These are phyloP conservation scores for Otus scops DNA, from an alignment of 2,797 vertebrate genomes.

Conservation along the genomic window DNA sequence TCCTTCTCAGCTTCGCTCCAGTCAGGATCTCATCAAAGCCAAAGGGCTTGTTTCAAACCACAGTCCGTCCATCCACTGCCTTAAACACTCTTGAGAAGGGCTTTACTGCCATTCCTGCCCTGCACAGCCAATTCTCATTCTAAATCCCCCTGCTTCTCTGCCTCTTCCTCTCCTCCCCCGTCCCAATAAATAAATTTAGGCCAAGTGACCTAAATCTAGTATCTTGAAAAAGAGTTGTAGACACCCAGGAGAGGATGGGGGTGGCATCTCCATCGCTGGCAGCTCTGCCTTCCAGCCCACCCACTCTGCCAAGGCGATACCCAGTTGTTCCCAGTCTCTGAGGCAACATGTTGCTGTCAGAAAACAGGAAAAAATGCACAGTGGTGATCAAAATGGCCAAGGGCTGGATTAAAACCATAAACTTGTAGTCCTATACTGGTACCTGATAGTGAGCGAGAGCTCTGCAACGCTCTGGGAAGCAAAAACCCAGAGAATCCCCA, in stretches of 20 bases:
- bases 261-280: background rate
- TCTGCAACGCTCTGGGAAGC: background rate
- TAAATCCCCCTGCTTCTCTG: background rate
- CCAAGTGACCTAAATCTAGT: background rate
- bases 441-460: background rate
- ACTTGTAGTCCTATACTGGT: background rate
- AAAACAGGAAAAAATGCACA: background rate
- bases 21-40: background rate
- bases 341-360: background rate
- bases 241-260: background rate
- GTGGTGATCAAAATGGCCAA: background rate
- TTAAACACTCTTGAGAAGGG: background rate
- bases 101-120: background rate
- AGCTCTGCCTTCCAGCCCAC: background rate
- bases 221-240: background rate
- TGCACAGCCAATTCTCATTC: background rate
- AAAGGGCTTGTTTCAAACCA: background rate
- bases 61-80: background rate
- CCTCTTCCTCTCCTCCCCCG: background rate
- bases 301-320: fast-evolving
- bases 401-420: background rate
- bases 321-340: background rate
- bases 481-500: background rate
- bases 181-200: background rate
- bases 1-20: background rate